These are phyloP conservation scores for Pelagia noctiluca DNA, from an alignment of 30 jellyfish, hydroid and myxozoan genomes.

Conservation along the genomic window DNA sequence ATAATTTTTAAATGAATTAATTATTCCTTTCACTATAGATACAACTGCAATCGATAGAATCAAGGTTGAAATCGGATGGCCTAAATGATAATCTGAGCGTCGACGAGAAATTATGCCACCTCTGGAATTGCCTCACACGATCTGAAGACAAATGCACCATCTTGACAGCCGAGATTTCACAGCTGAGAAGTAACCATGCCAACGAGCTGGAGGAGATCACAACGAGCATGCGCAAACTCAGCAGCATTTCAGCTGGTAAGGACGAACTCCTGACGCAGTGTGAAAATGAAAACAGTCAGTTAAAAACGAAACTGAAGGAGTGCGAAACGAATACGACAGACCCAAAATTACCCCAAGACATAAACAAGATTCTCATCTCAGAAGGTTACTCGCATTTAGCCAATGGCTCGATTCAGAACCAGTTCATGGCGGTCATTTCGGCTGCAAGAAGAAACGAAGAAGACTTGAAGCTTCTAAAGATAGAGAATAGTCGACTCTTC, in stretches of 20 bases:
- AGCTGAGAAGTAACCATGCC: slow-evolving; percentile 7
- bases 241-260: slow-evolving; percentile 19
- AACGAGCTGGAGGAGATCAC: slow-evolving; percentile 26
- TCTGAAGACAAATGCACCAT: slow-evolving; percentile 14
- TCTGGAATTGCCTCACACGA: slow-evolving; percentile 16
- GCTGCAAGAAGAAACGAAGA: neutral
- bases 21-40: neutral
- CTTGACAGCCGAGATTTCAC: slow-evolving; percentile 1
- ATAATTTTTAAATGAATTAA: no score
- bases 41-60: slow-evolving; percentile 5
- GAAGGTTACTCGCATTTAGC: slow-evolving; percentile 2
- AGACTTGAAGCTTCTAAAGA: neutral
- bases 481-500: neutral
- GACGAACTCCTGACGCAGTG: slow-evolving; percentile 6
- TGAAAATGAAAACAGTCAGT: neutral
- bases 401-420: neutral
- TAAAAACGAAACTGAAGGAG: neutral
- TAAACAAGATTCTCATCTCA: slow-evolving; percentile 10
- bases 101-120: slow-evolving; percentile 14
- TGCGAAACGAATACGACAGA: neutral
- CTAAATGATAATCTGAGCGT: neutral
- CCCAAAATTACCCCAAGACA: neutral
- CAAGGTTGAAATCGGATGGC: slow-evolving; percentile 6
- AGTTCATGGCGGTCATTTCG: neutral
- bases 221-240: slow-evolving; percentile 4